These are phyloP conservation scores for Sesia bembeciformis DNA, from an alignment of 2,888 invertebrate species.

Conservation along the genomic window DNA sequence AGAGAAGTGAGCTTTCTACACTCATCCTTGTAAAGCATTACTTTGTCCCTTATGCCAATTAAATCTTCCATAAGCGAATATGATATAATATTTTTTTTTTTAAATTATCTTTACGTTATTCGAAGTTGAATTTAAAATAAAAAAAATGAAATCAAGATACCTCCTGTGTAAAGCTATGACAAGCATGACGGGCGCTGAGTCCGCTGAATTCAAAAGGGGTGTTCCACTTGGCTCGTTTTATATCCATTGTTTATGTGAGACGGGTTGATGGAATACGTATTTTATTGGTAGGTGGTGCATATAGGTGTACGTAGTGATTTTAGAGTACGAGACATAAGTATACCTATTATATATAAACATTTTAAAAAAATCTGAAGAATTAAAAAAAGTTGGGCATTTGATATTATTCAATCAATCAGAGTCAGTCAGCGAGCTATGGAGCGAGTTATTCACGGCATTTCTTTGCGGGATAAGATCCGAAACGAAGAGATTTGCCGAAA, in stretches of 20 bases:
- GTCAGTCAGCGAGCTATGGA: too few relatives aligned
- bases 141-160: slow-evolving; percentile 12
- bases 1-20: too few relatives aligned
- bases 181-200: slow-evolving; percentile 55
- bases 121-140: slow-evolving; percentile 1
- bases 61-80: too few relatives aligned
- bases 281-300: slow-evolving; percentile 6
- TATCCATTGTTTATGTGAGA: slow-evolving; percentile 64
- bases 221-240: slow-evolving; percentile 68
- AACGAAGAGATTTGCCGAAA: too few relatives aligned
- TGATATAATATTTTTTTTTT: slow-evolving; percentile 1
- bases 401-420: neutral
- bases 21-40: too few relatives aligned
- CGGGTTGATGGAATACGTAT: slow-evolving; percentile 52
- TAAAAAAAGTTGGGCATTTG: neutral
- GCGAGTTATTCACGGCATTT: too few relatives aligned
- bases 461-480: too few relatives aligned
- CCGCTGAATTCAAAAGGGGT: slow-evolving; percentile 50
- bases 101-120: slow-evolving; percentile 11
- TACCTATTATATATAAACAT: too few relatives aligned
- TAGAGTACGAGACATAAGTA: too few relatives aligned
- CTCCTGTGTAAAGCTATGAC: slow-evolving; percentile 20
- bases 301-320: neutral
- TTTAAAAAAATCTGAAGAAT: neutral
- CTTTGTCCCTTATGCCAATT: too few relatives aligned